Conservation (phyloP, 2,888 invertebrate genomes). For the Polydrusus tereticollis region DNA sequence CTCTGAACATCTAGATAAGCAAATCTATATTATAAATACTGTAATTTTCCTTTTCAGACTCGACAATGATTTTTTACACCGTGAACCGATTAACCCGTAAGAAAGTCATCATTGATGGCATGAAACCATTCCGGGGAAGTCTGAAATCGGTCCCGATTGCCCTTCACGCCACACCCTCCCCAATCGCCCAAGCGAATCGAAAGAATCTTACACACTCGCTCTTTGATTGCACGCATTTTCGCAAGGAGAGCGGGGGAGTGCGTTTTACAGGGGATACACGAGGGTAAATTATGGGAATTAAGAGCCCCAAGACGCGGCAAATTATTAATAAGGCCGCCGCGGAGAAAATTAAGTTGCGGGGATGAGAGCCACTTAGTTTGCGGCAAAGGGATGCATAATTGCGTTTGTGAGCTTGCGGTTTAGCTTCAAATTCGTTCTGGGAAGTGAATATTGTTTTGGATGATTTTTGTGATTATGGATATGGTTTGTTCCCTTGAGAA, state of each 20-base stretch:
- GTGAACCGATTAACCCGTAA: not conserved
- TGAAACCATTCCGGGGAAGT: constrained; percentile 1
- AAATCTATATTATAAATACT: too few relatives aligned
- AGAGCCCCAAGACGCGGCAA: constrained; percentile 42
- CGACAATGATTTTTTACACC: too few relatives aligned
- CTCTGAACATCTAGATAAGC: too few relatives aligned
- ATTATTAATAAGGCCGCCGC: constrained; percentile 48
- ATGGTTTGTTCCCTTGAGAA: too few relatives aligned
- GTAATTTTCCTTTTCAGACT: too few relatives aligned
- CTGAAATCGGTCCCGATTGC: not conserved
- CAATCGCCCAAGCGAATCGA: constrained; percentile 65
- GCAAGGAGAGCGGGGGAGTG: not conserved
- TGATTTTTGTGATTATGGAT: too few relatives aligned
- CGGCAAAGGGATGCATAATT: constrained; percentile 28
- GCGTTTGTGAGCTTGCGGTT: constrained; percentile 8
- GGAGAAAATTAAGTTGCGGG: constrained; percentile 46
- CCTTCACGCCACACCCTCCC: constrained; percentile 52
- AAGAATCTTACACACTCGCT: constrained; percentile 62
- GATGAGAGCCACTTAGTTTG: constrained; percentile 26
- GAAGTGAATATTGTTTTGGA: too few relatives aligned
- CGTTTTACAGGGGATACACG: constrained; percentile 7
- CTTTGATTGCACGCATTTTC: constrained; percentile 58
- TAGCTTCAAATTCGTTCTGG: too few relatives aligned
- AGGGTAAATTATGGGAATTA: constrained; percentile 43
- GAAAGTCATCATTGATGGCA: not conserved